Evolutionary conservation across 53 echinoderm and acorn worm genomes (phyloP), one percentile per base, ranked within the genome.

Genomic region (Stichopus horrens): DNA sequence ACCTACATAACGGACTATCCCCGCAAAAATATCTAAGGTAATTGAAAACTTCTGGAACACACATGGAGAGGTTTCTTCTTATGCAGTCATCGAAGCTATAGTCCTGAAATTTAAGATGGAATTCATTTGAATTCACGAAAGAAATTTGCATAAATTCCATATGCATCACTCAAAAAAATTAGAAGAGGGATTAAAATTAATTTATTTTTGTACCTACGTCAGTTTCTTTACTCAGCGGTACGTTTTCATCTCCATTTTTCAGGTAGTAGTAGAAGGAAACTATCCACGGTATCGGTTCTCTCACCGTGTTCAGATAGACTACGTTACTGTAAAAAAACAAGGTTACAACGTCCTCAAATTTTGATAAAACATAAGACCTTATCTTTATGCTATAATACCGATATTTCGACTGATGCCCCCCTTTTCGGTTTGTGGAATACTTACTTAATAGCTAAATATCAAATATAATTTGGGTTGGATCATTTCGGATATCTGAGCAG

Each of bases 271-370:
- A 79, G 4, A 7, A 37, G 7, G 79, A 79, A 19, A 52, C 7
- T 53, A 79, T 79, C 79, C 79, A 79, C 55, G 79, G 79, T n/a
- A 79, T 79, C 3, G 79, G 79, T 18, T 79, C 79, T 4, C 79
- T 52, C 3, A 79, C 16, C 4, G 79, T 79, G 54, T 79, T 79
- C 8, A 79, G 53, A 18, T 19, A 79, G 54, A 79, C 4, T 5
- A 55, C 16, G 18, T 53, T 51, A 51, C 79, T 79, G 54, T 5
- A n/a, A 79, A 11, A 16, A 23, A 54, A 79, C 1, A 66, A 11
- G 67, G 67, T 66, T 11, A 14, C 18, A 66, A 11, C 11, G 11
- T 66, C 18, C 67, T 14, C 3, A 1, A 66, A 66, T 66, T 18
- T 66, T 11, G 2, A 37, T 37, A 37, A 37, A 2, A 37, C 37